Conservation (phyloP, 2,888 invertebrate species). For the Hylaea fasciaria region DNA sequence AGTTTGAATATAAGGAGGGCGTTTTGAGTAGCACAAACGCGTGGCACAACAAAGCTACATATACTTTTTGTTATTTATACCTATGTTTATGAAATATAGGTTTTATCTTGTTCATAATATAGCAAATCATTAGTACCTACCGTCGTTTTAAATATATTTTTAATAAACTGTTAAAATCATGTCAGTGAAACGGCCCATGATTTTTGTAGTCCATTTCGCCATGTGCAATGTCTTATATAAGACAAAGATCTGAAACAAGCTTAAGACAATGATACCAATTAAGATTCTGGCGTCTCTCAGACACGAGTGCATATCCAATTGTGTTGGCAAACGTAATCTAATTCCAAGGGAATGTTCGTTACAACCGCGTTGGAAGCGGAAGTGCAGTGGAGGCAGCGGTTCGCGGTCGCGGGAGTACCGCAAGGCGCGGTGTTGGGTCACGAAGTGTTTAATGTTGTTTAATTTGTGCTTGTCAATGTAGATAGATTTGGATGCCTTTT, state of each 20-base stretch:
- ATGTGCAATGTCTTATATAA: no score
- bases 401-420: constrained; percentile 57
- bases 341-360: constrained; percentile 68
- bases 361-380: constrained; percentile 66
- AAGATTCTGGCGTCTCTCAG: constrained; percentile 17
- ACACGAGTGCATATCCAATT: constrained; percentile 26
- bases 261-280: constrained; percentile 16
- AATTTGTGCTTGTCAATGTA: constrained; percentile 37
- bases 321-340: constrained; percentile 60
- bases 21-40: no score
- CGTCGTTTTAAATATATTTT: no score
- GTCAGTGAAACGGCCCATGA: no score
- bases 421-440: constrained; percentile 58
- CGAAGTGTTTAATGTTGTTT: constrained; percentile 51
- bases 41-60: no score
- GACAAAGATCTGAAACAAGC: background rate
- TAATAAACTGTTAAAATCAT: no score
- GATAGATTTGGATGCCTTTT: background rate
- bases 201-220: no score
- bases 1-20: no score
- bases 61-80: no score
- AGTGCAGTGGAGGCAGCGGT: constrained; percentile 54
- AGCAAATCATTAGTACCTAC: no score
- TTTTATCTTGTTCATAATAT: no score
- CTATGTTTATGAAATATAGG: no score